These are phyloP conservation scores for Pseudococcus viburni DNA, from an alignment of 2,888 invertebrate genomes.

Conservation along the genomic window DNA sequence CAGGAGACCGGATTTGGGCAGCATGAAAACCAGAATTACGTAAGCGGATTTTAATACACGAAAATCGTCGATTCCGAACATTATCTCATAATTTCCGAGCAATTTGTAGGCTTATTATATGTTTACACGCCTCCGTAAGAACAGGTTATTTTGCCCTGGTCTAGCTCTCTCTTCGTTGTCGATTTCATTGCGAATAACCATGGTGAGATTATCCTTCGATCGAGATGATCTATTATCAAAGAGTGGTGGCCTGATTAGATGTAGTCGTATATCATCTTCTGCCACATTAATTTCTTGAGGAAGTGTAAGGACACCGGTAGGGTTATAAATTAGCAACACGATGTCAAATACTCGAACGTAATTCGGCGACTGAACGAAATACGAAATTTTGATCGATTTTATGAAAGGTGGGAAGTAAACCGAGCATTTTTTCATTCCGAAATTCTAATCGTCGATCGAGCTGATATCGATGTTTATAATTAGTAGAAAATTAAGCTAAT, in stretches of 20 bases:
- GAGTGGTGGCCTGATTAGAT: not conserved
- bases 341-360: not conserved
- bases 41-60: not conserved
- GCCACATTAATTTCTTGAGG: not conserved
- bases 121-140: not conserved
- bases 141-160: not conserved
- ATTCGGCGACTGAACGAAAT: too few relatives aligned
- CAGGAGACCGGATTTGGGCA: not conserved
- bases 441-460: not conserved
- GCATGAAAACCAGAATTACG: constrained; percentile 1
- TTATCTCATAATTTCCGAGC: not conserved
- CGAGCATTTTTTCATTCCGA: too few relatives aligned
- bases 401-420: too few relatives aligned
- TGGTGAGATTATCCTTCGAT: not conserved
- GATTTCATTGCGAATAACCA: not conserved
- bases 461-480: not conserved
- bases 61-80: not conserved
- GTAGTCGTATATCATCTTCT: not conserved
- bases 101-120: not conserved
- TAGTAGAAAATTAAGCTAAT: constrained; percentile 2
- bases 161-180: not conserved
- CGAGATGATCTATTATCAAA: not conserved
- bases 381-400: too few relatives aligned
- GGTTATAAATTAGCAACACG: not conserved
- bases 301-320: constrained; percentile 3